Conservation (phyloP, 2,888 invertebrate genomes). For the Coelopa pilipes region DNA sequence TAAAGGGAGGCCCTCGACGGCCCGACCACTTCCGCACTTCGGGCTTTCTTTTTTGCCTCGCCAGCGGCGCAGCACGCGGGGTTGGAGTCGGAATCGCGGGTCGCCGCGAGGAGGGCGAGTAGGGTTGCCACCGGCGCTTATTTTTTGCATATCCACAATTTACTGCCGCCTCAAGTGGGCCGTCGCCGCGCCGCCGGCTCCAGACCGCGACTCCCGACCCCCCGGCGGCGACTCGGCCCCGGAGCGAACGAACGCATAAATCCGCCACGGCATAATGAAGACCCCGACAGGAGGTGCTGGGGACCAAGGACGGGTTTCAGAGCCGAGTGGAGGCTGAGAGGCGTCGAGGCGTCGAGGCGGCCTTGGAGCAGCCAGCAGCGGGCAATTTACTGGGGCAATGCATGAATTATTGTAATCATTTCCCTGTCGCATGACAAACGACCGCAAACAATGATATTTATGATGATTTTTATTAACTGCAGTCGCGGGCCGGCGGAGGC, state of each 20-base stretch:
- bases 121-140: slow-evolving; percentile 12
- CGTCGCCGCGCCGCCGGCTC: neutral
- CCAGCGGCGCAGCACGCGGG: slow-evolving; percentile 3
- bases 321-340: neutral
- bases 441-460: slow-evolving; percentile 25
- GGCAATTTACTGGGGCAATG: slow-evolving; percentile 20
- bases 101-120: neutral
- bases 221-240: neutral
- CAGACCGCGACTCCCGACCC: too few species aligned
- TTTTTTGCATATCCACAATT: slow-evolving; percentile 7
- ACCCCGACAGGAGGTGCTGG: slow-evolving; percentile 20
- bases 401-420: slow-evolving; percentile 29
- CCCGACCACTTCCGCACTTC: slow-evolving; percentile 8
- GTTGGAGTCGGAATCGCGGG: too few species aligned
- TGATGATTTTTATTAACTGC: slow-evolving; percentile 26
- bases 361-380: neutral
- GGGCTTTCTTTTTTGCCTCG: slow-evolving; percentile 13
- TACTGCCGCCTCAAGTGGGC: slow-evolving; percentile 9
- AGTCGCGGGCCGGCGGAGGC: too few species aligned
- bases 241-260: slow-evolving; percentile 21
- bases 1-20: slow-evolving; percentile 17
- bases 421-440: slow-evolving; percentile 17
- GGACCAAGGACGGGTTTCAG: neutral
- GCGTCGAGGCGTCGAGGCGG: neutral
- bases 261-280: slow-evolving; percentile 26